These are phyloP conservation scores for Nannoperca obscura DNA, from an alignment of 2,797 vertebrate species.

Conservation along the genomic window DNA sequence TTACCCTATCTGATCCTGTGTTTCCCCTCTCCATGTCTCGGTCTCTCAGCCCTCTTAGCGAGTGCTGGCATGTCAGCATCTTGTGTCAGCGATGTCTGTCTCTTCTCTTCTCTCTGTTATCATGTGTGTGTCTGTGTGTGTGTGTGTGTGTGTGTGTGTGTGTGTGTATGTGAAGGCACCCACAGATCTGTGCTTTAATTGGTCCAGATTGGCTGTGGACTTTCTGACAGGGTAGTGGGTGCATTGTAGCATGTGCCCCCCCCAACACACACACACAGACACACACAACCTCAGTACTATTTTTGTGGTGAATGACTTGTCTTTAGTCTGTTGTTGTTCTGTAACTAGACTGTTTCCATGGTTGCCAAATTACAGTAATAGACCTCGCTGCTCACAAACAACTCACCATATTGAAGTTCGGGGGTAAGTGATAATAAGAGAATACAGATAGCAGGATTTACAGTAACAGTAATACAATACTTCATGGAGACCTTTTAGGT, in stretches of 20 bases:
- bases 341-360: constrained; percentile 76
- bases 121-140: too few species aligned
- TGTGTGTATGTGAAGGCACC: neutral
- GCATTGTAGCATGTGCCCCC: constrained; percentile 49
- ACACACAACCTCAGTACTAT: constrained; percentile 4
- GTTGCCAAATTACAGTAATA: constrained; percentile 67
- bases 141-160: too few species aligned
- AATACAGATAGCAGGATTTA: constrained; percentile 11
- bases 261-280: constrained; percentile 16
- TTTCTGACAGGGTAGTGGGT: constrained; percentile 52
- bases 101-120: constrained; percentile 6
- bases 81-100: constrained; percentile 56
- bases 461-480: constrained; percentile 19
- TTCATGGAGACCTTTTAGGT: constrained; percentile 10
- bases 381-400: constrained; percentile 49
- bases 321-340: constrained; percentile 52
- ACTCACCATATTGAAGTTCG: constrained; percentile 39
- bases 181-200: constrained; percentile 74
- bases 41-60: constrained; percentile 30
- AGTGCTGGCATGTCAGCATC: constrained; percentile 57
- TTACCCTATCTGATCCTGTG: constrained; percentile 56
- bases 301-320: neutral
- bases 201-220: constrained; percentile 68
- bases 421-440: constrained; percentile 4
- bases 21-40: constrained; percentile 57